Conservation (phyloP, 23 tunicate genomes). For the Diplosoma virens region DNA sequence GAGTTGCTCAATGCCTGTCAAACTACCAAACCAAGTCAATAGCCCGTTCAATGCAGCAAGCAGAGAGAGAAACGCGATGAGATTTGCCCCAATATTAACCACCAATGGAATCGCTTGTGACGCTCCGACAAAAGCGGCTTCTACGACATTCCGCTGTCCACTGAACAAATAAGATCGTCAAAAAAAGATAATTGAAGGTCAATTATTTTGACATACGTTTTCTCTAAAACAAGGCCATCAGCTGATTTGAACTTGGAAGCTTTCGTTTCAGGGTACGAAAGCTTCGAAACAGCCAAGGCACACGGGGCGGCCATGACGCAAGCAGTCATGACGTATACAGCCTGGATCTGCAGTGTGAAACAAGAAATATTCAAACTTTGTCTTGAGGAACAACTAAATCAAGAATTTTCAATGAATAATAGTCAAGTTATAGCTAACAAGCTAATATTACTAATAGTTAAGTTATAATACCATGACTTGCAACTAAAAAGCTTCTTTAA, state of each 20-base stretch:
- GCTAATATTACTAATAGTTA: too few relatives aligned
- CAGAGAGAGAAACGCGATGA: slow-evolving; percentile 57
- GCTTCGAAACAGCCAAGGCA: slow-evolving; percentile 57
- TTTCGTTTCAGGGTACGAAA: slow-evolving; percentile 73
- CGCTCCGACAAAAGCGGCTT: slow-evolving; percentile 66
- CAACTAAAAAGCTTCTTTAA: too few relatives aligned
- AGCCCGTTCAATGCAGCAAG: slow-evolving; percentile 61
- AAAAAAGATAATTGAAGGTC: neutral
- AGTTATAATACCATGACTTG: too few relatives aligned
- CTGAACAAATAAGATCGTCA: too few relatives aligned
- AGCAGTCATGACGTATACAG: slow-evolving; percentile 58
- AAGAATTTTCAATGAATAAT: too few relatives aligned
- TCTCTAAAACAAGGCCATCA: slow-evolving; percentile 30
- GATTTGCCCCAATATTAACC: slow-evolving; percentile 53
- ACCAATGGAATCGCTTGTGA: slow-evolving; percentile 53
- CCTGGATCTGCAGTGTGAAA: slow-evolving; percentile 38
- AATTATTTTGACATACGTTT: slow-evolving; percentile 43
- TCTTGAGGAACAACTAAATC: neutral
- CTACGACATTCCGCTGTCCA: slow-evolving; percentile 43
- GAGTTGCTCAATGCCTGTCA: slow-evolving; percentile 17
- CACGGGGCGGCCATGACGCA: slow-evolving; percentile 92
- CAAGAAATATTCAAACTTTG: neutral
- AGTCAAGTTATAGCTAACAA: too few relatives aligned
- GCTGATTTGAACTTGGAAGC: slow-evolving; percentile 35
- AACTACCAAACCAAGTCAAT: slow-evolving; percentile 48